These are phyloP conservation scores for Typhlichthys subterraneus DNA, from an alignment of 2,797 vertebrate species.

Conservation along the genomic window DNA sequence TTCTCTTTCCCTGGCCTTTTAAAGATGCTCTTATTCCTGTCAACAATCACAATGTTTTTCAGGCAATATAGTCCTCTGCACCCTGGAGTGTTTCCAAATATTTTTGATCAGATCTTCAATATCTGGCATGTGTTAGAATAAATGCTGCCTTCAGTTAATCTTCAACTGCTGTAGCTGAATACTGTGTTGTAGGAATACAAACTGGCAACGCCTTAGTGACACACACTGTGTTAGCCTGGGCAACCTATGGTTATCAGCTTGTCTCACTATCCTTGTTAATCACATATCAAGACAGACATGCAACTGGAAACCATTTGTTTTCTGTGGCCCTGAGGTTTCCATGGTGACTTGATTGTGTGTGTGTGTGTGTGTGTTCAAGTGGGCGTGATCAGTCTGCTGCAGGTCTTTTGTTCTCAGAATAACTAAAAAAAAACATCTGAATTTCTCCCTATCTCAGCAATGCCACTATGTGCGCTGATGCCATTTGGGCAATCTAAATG, in stretches of 20 bases:
- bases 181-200: constrained; percentile 6
- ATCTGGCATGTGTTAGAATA: not conserved
- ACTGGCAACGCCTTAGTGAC: not conserved
- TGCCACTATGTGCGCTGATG: constrained; percentile 36
- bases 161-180: constrained; percentile 27
- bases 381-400: constrained; percentile 17
- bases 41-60: constrained; percentile 5
- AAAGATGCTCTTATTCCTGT: not conserved
- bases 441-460: constrained; percentile 37
- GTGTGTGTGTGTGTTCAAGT: not conserved
- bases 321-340: constrained; percentile 49
- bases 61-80: not conserved
- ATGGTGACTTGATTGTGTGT: constrained; percentile 37
- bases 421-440: constrained; percentile 46
- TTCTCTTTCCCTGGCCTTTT: constrained; percentile 22
- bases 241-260: constrained; percentile 34
- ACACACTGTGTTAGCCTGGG: not conserved
- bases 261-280: constrained; percentile 15
- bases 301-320: constrained; percentile 46
- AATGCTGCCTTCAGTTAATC: constrained; percentile 27
- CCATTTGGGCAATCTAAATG: constrained; percentile 39
- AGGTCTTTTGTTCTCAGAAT: constrained; percentile 50
- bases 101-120: constrained; percentile 4
- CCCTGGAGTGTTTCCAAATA: constrained; percentile 14
- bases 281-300: constrained; percentile 15